Conservation (phyloP, 53 echinoderm and acorn worm species). For the Mesocentrotus franciscanus region DNA sequence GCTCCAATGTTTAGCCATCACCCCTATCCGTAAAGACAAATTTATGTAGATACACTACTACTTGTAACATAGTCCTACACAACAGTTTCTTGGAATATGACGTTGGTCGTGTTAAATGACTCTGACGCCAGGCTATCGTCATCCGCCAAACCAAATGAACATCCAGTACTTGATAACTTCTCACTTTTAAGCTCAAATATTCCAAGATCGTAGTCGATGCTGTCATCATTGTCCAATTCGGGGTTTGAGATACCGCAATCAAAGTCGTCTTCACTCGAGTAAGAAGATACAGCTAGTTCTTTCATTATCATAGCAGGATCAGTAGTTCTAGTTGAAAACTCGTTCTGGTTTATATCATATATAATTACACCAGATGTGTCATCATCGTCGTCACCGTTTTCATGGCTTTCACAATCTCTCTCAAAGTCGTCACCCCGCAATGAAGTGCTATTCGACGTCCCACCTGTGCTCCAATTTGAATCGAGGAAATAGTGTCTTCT, state of each 20-base stretch:
- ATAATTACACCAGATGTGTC: background rate
- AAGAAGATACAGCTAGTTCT: background rate
- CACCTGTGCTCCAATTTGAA: background rate
- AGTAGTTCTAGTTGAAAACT: background rate
- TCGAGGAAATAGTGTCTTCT: background rate
- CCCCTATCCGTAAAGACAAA: background rate
- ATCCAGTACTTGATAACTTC: background rate
- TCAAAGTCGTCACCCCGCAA: background rate
- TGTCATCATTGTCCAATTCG: background rate
- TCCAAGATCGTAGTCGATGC: background rate
- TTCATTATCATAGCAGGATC: background rate
- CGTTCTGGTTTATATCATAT: background rate
- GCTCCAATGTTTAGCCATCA: background rate
- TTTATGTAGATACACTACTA: background rate
- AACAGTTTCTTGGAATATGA: background rate
- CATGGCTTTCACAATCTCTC: slow-evolving; percentile 7
- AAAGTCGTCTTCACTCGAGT: background rate
- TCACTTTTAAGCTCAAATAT: background rate
- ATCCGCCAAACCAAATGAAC: background rate
- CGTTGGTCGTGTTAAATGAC: background rate
- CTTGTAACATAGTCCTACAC: background rate
- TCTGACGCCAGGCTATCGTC: background rate
- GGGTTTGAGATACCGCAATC: background rate
- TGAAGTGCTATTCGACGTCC: background rate
- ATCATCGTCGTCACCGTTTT: background rate